Conservation (phyloP, 1,140 invertebrate species). For the Arion vulgaris region DNA sequence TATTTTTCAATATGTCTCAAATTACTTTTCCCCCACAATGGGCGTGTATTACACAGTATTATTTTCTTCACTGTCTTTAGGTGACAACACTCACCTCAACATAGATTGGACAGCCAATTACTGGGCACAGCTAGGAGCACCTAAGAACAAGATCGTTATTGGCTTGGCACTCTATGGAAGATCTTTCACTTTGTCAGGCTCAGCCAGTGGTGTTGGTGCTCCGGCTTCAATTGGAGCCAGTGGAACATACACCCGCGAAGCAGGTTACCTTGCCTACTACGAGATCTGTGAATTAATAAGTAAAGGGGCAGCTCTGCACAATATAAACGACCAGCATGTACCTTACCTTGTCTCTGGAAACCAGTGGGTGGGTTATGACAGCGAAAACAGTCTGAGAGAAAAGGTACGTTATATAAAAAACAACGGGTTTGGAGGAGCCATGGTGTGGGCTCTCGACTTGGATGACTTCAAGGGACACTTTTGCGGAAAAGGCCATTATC, state of each 20-base stretch:
- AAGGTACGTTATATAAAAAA: conserved; percentile 76
- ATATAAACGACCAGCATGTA: conserved; percentile 76
- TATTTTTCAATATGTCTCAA: too few species aligned
- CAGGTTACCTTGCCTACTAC: conserved; percentile 59
- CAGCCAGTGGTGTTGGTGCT: conserved; percentile 42
- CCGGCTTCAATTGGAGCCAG: conserved; percentile 68
- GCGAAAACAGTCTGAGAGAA: conserved; percentile 81
- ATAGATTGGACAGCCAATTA: conserved; percentile 39
- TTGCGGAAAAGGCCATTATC: conserved; percentile 64
- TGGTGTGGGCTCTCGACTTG: conserved; percentile 95
- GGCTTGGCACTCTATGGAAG: conserved; percentile 83
- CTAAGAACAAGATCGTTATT: conserved; percentile 95
- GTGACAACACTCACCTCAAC: not conserved
- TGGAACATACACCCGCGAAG: conserved; percentile 77
- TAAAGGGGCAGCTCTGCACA: conserved; percentile 25
- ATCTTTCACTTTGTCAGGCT: conserved; percentile 51
- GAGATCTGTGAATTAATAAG: conserved; percentile 52
- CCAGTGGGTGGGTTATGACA: conserved; percentile 94
- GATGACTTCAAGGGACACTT: conserved; percentile 72
- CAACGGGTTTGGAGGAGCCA: conserved; percentile 95
- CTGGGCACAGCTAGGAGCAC: conserved; percentile 81
- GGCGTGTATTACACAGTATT: too few species aligned
- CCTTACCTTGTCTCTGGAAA: conserved; percentile 86
- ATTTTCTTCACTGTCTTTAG: not conserved
- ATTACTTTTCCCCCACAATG: too few species aligned